These are phyloP conservation scores for Unio delphinus DNA, from an alignment of 2,888 invertebrate species.

Conservation along the genomic window DNA sequence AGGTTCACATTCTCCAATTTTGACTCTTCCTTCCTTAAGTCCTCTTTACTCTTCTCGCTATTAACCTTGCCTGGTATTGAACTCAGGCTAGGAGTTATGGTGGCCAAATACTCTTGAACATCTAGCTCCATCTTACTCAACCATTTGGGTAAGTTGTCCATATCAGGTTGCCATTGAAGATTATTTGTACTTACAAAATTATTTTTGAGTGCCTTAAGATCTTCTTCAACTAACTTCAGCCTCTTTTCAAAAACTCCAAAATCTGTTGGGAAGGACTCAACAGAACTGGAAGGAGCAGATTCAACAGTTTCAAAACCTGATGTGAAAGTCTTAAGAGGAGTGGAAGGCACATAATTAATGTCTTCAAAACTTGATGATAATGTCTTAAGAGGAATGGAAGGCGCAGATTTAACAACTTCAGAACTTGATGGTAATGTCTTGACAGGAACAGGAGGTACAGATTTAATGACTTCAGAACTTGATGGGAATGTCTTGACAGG, in stretches of 20 bases:
- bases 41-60: slow-evolving; percentile 10
- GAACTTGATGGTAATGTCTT: too few relatives aligned
- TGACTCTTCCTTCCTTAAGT: slow-evolving; percentile 8
- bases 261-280: slow-evolving; percentile 6
- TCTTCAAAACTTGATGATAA: too few relatives aligned
- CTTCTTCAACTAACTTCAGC: slow-evolving; percentile 37
- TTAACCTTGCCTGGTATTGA: slow-evolving; percentile 11
- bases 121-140: slow-evolving; percentile 38
- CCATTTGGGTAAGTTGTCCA: slow-evolving; percentile 33
- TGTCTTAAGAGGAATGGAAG: too few relatives aligned
- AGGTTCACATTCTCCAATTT: slow-evolving; percentile 11
- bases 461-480: too few relatives aligned
- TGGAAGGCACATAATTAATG: too few relatives aligned
- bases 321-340: not conserved
- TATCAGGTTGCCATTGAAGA: slow-evolving; percentile 29
- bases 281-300: not conserved
- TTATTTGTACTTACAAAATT: not conserved
- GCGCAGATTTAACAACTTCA: too few relatives aligned
- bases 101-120: slow-evolving; percentile 13
- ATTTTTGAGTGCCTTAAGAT: slow-evolving; percentile 36
- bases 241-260: slow-evolving; percentile 18
- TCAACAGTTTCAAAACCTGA: not conserved
- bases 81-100: slow-evolving; percentile 1
- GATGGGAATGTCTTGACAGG: too few relatives aligned
- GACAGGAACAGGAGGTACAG: too few relatives aligned